Base-by-base conservation (phyloP, 2,113 vertebrate species). In the Centropus bengalensis region DNA sequence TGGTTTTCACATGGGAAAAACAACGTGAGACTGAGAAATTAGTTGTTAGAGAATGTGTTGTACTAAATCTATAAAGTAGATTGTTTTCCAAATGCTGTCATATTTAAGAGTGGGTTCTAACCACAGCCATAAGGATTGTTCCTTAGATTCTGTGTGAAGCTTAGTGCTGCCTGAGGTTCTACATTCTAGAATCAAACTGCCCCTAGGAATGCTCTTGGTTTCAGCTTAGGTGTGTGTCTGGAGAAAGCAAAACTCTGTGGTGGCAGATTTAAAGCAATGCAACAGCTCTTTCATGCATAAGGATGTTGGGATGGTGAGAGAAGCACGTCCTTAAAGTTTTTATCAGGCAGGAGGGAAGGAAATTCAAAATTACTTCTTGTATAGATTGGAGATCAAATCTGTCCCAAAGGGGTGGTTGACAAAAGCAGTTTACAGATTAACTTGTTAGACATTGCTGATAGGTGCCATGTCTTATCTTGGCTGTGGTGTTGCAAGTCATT, bases 251-350 rank as follows among this genome's bases (percentile, higher is more conserved):
- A 52, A 24, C 56, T 20, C 45, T 44, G 8, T 26, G 4, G 40
- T 68, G 30, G 60, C 44, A 64, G 26, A 4, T 52, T 90, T 67
- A 56, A 81, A 6, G 0, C 15, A 3, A 3, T 27, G 55, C 2
- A 28, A 1, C 0, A 1, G n/a, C 17, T 64, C 14, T 83, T 74
- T 51, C 12, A 2, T 32, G 14, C 0, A 0, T n/a, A 15, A 58
- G 42, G n/a, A 44, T 26, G 2, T 2, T 22, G 56, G 69, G 28
- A 30, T 86, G 0, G 1, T 9, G 38, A 63, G 60, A 42, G 63
- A 80, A 88, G 6, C 8, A 0, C 12, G 15, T 86, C 28, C 74
- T 94, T 68, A 44, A 55, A 76, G 38, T 62, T 56, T 78, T 60
- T 45, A 15, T 47, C 12, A 62, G 44, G 30, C 28, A 47, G 44